phyloP scores from a whole-genome alignment of 2,888 invertebrate species.

The Drosophila fulvimacula region DNA sequence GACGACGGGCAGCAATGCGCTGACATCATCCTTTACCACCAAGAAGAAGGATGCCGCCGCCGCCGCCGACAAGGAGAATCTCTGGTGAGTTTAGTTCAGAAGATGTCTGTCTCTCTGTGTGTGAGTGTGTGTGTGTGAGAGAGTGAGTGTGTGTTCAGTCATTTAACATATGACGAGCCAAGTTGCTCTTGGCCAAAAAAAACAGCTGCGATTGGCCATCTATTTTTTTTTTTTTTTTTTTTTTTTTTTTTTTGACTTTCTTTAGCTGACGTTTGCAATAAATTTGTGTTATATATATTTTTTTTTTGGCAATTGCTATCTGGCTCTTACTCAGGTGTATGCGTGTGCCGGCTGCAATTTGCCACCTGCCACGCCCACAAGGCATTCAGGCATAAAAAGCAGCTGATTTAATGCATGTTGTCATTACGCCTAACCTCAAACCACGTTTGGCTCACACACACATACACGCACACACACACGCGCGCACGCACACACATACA shows the following conservation, averaged over 20 bases:
- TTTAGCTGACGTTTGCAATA: constrained; percentile 71
- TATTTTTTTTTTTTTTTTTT: constrained; percentile 19
- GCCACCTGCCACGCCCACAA: constrained; percentile 27
- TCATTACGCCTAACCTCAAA: constrained; percentile 66
- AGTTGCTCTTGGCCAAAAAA: constrained; percentile 9
- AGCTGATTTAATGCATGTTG: constrained; percentile 66
- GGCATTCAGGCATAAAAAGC: constrained; percentile 26
- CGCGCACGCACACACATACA: constrained; percentile 1
- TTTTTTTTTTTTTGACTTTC: constrained; percentile 41
- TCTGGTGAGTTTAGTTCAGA: constrained; percentile 75
- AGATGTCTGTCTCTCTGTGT: not conserved
- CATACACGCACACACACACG: constrained; percentile 12
- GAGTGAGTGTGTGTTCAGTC: not conserved
- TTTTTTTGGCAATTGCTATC: constrained; percentile 18
- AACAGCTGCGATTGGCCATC: constrained; percentile 42
- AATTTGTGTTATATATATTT: constrained; percentile 15
- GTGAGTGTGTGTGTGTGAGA: not conserved
- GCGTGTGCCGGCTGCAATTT: constrained; percentile 35
- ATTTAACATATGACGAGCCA: constrained; percentile 5
- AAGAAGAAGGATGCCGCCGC: constrained; percentile 83
- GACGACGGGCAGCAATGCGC: constrained; percentile 82
- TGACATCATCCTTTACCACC: constrained; percentile 83
- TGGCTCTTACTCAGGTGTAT: constrained; percentile 5
- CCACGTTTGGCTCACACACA: constrained; percentile 42
- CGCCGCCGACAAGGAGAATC: constrained; percentile 82